phyloP scores from a whole-genome alignment of 2,113 vertebrate genomes.

The Takifugu bimaculatus region DNA sequence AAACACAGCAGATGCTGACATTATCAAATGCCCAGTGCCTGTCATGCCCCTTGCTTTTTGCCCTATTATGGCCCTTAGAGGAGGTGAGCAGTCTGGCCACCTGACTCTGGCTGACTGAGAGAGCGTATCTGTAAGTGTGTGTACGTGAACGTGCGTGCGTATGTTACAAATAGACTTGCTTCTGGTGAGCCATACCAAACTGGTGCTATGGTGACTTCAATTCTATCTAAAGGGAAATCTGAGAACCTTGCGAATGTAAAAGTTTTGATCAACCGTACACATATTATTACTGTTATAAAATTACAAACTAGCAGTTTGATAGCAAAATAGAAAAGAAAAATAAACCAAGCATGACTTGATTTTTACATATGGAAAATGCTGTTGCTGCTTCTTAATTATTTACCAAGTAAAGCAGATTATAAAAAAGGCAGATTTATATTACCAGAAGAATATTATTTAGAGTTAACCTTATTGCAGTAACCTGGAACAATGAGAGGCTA shows the following conservation, averaged over 20 bases:
- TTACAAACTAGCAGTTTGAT: not conserved
- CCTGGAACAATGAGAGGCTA: conserved; percentile 5
- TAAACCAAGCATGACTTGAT: not conserved
- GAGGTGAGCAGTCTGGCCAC: conserved; percentile 76
- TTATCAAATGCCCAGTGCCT: conserved; percentile 89
- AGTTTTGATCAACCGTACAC: not conserved
- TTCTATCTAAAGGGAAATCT: conserved; percentile 57
- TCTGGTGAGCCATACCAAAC: conserved; percentile 66
- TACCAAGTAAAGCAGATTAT: conserved; percentile 5
- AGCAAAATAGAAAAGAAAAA: not conserved
- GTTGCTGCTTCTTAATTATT: not conserved
- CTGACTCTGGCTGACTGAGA: conserved; percentile 59
- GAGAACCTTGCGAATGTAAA: conserved; percentile 23
- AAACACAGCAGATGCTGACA: conserved; percentile 98
- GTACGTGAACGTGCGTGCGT: conserved; percentile 47
- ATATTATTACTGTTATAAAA: not conserved
- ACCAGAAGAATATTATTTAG: not conserved
- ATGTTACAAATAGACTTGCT: conserved; percentile 71
- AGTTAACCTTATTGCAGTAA: conserved; percentile 17
- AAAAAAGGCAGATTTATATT: too few relatives aligned
- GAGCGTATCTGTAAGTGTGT: conserved; percentile 8
- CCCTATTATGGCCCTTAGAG: conserved; percentile 93
- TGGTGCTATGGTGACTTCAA: conserved; percentile 64
- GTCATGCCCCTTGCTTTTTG: conserved; percentile 78
- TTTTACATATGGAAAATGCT: conserved; percentile 2